These are phyloP conservation scores for Operophtera brumata DNA, from an alignment of 2,888 invertebrate genomes.

Conservation along the genomic window DNA sequence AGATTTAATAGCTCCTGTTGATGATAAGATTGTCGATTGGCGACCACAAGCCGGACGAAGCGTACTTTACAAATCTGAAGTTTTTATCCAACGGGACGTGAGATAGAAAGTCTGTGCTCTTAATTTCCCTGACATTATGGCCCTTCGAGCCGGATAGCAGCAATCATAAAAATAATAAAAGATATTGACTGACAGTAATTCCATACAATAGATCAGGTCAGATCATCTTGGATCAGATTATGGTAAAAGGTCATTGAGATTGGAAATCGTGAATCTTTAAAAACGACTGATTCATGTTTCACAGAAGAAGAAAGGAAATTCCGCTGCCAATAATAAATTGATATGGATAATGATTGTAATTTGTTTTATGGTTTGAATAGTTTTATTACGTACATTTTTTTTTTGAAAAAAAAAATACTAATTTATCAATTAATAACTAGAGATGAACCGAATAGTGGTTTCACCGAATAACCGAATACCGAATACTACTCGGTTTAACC, in stretches of 20 bases:
- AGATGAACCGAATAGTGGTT: no score
- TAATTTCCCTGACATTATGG: constrained; percentile 12
- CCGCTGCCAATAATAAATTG: no score
- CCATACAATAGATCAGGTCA: constrained; percentile 28
- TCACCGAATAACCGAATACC: no score
- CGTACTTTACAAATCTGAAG: not conserved
- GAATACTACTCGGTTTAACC: no score
- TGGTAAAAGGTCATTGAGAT: constrained; percentile 42
- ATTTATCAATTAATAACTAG: no score
- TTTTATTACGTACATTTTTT: no score
- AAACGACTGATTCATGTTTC: constrained; percentile 1
- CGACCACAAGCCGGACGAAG: no score
- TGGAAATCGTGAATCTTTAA: constrained; percentile 36
- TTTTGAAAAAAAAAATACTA: no score
- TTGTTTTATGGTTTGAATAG: no score
- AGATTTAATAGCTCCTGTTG: no score
- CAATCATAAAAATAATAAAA: constrained; percentile 26
- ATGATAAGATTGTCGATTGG: no score
- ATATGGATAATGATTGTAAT: no score
- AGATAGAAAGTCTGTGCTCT: constrained; percentile 14
- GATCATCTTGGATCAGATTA: constrained; percentile 38
- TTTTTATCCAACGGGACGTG: constrained; percentile 5
- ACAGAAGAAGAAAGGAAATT: not conserved
- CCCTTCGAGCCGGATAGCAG: constrained; percentile 21
- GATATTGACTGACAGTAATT: constrained; percentile 28